These are phyloP conservation scores for Esperia sulphurella DNA, from an alignment of 2,888 invertebrate species.

Conservation along the genomic window DNA sequence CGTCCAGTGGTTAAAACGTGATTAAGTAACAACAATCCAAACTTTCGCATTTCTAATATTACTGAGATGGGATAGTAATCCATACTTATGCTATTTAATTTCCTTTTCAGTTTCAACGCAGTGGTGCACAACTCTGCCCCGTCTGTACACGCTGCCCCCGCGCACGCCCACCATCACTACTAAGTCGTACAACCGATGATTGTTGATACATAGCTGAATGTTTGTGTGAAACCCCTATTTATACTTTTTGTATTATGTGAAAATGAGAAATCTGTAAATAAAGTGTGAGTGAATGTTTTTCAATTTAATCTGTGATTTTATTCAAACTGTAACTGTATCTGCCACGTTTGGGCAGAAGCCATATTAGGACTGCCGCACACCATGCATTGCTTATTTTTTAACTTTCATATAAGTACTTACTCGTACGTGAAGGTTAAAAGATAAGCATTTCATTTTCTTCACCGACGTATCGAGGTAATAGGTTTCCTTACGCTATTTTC, in stretches of 20 bases:
- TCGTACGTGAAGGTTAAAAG: no score
- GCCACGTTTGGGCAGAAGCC: no score
- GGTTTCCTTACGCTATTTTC: no score
- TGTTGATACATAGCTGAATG: slow-evolving; percentile 10
- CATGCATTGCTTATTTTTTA: no score
- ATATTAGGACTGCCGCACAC: no score
- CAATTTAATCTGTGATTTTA: background rate
- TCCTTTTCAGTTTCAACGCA: slow-evolving; percentile 63
- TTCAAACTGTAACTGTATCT: background rate
- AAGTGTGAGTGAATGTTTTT: slow-evolving; percentile 22
- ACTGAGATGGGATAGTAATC: no score
- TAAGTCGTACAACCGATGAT: slow-evolving; percentile 15
- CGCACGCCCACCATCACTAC: slow-evolving; percentile 44
- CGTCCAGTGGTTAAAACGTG: no score
- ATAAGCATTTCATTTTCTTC: no score
- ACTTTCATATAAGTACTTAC: no score
- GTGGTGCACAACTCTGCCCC: slow-evolving; percentile 65
- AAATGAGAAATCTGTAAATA: slow-evolving; percentile 29
- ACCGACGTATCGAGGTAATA: no score
- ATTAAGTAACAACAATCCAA: no score
- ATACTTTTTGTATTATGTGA: slow-evolving; percentile 30
- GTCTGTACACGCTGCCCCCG: slow-evolving; percentile 27
- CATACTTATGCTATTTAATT: background rate
- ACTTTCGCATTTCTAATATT: no score
- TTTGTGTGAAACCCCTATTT: slow-evolving; percentile 29